These are phyloP conservation scores for Tipula helvola DNA, from an alignment of 2,888 invertebrate genomes.

Conservation along the genomic window DNA sequence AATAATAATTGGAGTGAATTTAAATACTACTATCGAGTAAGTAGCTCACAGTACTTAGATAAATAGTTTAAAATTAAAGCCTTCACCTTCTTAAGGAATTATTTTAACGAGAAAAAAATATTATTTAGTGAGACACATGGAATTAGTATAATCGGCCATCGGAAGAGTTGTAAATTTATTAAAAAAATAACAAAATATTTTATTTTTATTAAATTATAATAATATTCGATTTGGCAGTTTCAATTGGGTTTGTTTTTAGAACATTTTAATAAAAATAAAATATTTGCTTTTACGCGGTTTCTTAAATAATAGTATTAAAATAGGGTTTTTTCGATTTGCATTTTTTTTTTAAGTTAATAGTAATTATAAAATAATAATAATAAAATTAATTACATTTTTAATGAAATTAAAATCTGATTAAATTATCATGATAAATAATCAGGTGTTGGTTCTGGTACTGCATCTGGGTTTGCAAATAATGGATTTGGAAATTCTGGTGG, in stretches of 20 bases:
- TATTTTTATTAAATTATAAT: slow-evolving; percentile 7
- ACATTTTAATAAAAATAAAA: neutral
- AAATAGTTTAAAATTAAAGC: slow-evolving; percentile 15
- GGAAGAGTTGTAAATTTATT: slow-evolving; percentile 25
- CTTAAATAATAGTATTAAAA: slow-evolving; percentile 5
- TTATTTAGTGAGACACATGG: slow-evolving; percentile 11
- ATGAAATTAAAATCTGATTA: slow-evolving; percentile 14
- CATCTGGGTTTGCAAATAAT: slow-evolving; percentile 71
- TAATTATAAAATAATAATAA: slow-evolving; percentile 13
- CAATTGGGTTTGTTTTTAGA: slow-evolving; percentile 15
- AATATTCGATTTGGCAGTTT: slow-evolving; percentile 24
- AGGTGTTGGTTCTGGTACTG: slow-evolving; percentile 68
- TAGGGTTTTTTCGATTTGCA: slow-evolving; percentile 17
- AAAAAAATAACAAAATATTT: slow-evolving; percentile 15
- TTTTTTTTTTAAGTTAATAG: slow-evolving; percentile 14
- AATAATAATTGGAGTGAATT: slow-evolving; percentile 19
- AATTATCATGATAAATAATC: slow-evolving; percentile 53
- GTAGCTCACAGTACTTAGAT: slow-evolving; percentile 24
- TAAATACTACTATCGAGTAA: slow-evolving; percentile 17
- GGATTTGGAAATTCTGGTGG: slow-evolving; percentile 94
- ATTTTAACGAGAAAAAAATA: slow-evolving; percentile 8
- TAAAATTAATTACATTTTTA: slow-evolving; percentile 16
- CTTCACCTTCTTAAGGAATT: slow-evolving; percentile 13
- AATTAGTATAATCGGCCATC: slow-evolving; percentile 21
- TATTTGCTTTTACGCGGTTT: neutral